Percentiles rank a stretch among this genome's conserved stretches.
These are phyloP conservation scores for Ctenomys sociabilis DNA, from an alignment of 2,113 vertebrate species.

Conservation along the genomic window DNA sequence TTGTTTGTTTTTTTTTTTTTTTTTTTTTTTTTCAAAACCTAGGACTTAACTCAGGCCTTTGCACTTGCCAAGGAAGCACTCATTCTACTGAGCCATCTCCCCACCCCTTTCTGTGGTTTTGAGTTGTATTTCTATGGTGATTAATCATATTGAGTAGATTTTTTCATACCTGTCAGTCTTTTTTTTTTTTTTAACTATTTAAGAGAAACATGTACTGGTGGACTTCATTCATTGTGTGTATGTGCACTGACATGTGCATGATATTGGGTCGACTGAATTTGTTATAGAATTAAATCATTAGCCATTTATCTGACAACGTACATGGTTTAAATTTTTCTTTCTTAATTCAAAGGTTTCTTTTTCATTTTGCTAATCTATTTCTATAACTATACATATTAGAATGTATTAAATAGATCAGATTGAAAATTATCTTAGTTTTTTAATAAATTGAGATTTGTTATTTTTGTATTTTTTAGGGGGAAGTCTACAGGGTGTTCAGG, in stretches of 20 bases:
- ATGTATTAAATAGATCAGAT: not conserved
- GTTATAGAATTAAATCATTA: not conserved
- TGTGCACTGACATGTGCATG: not conserved
- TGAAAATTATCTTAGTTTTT: not conserved
- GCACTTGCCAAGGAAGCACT: too few species aligned
- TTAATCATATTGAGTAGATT: not conserved
- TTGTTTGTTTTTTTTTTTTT: too few species aligned
- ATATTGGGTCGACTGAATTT: not conserved
- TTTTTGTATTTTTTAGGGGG: too few species aligned
- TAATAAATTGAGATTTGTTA: too few species aligned
- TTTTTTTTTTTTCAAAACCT: too few species aligned
- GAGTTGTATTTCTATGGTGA: not conserved
- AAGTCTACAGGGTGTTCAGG: too few species aligned
- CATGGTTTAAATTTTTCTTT: not conserved
- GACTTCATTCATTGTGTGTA: not conserved
- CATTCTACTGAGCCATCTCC: too few species aligned
- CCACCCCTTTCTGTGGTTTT: not conserved
- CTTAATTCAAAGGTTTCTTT: not conserved
- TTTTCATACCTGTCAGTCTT: not conserved
- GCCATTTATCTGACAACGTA: not conserved
- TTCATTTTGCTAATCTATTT: not conserved
- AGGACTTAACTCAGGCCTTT: too few species aligned
- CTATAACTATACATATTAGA: not conserved
- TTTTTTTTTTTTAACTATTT: not conserved
- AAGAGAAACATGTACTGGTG: not conserved